These are phyloP conservation scores for Telmatherina bonti DNA, from an alignment of 2,797 vertebrate species.

Conservation along the genomic window DNA sequence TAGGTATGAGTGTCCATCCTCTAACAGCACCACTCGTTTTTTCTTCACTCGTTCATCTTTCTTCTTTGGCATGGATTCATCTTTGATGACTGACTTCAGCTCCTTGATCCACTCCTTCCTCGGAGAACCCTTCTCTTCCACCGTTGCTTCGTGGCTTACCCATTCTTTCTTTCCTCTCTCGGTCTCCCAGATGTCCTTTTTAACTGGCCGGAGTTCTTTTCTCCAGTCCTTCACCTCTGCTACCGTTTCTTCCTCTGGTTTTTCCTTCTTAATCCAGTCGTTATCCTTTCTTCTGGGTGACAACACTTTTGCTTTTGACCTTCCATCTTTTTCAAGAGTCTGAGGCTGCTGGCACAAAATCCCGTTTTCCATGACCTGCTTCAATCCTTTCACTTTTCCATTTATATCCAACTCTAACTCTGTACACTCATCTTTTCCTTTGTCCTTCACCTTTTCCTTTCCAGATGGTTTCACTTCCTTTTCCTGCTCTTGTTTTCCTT, in stretches of 20 bases:
- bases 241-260: slow-evolving; percentile 11
- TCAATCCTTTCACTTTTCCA: slow-evolving; percentile 56
- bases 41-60: slow-evolving; percentile 60
- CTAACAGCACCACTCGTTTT: slow-evolving; percentile 68
- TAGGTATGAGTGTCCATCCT: slow-evolving; percentile 62
- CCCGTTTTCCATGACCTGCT: slow-evolving; percentile 60
- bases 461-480: background rate
- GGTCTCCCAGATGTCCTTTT: slow-evolving; percentile 35
- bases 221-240: slow-evolving; percentile 54
- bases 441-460: background rate
- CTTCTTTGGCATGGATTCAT: slow-evolving; percentile 53
- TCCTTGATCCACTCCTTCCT: slow-evolving; percentile 70
- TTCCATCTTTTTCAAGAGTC: slow-evolving; percentile 32
- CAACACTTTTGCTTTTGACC: slow-evolving; percentile 15
- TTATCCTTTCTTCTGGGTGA: slow-evolving; percentile 56
- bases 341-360: slow-evolving; percentile 39
- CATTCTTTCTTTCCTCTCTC: slow-evolving; percentile 35
- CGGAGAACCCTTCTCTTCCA: slow-evolving; percentile 10
- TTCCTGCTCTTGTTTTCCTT: background rate
- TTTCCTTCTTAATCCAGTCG: slow-evolving; percentile 66
- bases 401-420: slow-evolving; percentile 35
- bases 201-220: slow-evolving; percentile 56
- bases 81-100: slow-evolving; percentile 74
- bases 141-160: slow-evolving; percentile 18
- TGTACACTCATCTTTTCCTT: slow-evolving; percentile 12